phyloP scores from a whole-genome alignment of 1,140 invertebrate genomes.

The Spodoptera litura region DNA sequence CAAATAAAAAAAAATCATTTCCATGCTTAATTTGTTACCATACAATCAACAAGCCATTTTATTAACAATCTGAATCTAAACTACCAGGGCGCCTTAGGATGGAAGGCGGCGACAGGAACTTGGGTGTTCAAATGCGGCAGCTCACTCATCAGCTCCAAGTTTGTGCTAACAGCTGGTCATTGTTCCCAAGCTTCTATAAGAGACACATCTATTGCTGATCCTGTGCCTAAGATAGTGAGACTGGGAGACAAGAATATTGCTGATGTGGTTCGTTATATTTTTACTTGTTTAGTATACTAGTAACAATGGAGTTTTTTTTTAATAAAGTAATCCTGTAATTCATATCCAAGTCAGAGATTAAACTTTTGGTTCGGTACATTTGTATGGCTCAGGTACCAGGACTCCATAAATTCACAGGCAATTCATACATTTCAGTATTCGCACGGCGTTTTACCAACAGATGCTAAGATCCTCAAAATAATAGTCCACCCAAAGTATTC shows the following conservation, averaged over 20 bases:
- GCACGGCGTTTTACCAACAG: background rate
- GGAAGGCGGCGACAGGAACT: conserved; percentile 55
- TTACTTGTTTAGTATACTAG: too few species aligned
- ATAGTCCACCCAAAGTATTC: conserved; percentile 83
- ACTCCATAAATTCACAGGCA: too few species aligned
- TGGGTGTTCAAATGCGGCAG: conserved; percentile 67
- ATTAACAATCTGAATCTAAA: background rate
- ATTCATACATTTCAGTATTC: background rate
- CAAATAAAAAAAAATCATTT: too few species aligned
- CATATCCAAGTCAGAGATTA: too few species aligned
- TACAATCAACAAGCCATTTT: too few species aligned
- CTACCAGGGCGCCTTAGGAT: conserved; percentile 61
- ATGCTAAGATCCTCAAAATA: conserved; percentile 65
- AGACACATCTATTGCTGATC: conserved; percentile 54
- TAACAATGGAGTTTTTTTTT: too few species aligned
- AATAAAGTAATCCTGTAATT: too few species aligned
- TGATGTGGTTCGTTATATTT: conserved; percentile 5
- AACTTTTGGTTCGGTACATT: too few species aligned
- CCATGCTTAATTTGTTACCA: too few species aligned
- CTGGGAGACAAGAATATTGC: conserved; percentile 55
- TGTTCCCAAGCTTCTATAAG: conserved; percentile 52
- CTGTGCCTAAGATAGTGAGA: conserved; percentile 62
- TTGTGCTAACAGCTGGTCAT: conserved; percentile 63
- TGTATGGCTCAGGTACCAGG: too few species aligned
- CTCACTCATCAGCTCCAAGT: conserved; percentile 63